These are phyloP conservation scores for Crematogaster levior DNA, from an alignment of 2,888 invertebrate genomes.

Conservation along the genomic window DNA sequence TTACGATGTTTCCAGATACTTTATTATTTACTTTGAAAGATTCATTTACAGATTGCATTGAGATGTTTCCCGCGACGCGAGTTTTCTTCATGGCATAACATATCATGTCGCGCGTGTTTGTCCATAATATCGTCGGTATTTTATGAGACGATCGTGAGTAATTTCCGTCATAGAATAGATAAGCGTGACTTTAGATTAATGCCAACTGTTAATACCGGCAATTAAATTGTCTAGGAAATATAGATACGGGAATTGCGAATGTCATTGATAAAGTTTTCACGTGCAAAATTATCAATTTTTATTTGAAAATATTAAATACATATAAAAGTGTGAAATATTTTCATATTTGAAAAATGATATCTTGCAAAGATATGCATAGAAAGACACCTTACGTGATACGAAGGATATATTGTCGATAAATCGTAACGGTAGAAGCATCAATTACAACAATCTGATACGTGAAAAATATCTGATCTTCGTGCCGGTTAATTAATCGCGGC, in stretches of 20 bases:
- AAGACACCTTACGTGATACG: not conserved
- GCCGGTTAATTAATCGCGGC: conserved; percentile 67
- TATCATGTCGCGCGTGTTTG: conserved; percentile 23
- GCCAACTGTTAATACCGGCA: conserved; percentile 17
- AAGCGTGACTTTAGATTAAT: conserved; percentile 22
- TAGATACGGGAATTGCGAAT: not conserved
- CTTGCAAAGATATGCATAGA: conserved; percentile 25
- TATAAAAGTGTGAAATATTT: no score
- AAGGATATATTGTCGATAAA: conserved; percentile 48
- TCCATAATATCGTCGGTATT: conserved; percentile 17
- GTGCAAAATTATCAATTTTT: not conserved
- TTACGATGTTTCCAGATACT: conserved; percentile 47
- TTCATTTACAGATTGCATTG: conserved; percentile 53
- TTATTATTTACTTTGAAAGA: conserved; percentile 48
- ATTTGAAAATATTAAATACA: no score
- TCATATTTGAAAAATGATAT: conserved; percentile 26
- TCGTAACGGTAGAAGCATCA: conserved; percentile 59
- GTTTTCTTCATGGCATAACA: conserved; percentile 11
- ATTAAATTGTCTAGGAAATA: conserved; percentile 16
- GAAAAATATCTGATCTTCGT: conserved; percentile 56
- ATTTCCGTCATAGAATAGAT: conserved; percentile 3
- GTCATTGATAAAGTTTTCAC: conserved; percentile 2
- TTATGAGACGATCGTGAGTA: conserved; percentile 7
- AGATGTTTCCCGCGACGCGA: conserved; percentile 36
- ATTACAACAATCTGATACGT: conserved; percentile 66